A percentile compares a stretch with the other conserved stretches of the same genome.
These are phyloP conservation scores for Pegoplata infirma DNA, from an alignment of 2,888 invertebrate species.

Conservation along the genomic window DNA sequence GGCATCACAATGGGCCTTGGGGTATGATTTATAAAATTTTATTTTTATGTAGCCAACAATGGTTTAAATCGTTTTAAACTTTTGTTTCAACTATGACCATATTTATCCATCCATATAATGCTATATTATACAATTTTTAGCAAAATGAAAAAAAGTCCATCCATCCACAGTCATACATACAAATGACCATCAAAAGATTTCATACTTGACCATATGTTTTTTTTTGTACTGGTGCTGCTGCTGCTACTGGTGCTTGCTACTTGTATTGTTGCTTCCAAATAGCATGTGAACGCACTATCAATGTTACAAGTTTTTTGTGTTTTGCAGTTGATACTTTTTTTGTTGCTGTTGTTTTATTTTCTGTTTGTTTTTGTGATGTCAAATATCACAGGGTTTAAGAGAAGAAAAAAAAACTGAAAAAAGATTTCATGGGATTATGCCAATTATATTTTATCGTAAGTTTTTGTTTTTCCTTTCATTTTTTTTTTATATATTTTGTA, in stretches of 20 bases:
- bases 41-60: not conserved
- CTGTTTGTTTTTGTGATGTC: conserved; percentile 20
- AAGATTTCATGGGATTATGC: conserved; percentile 70
- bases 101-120: not conserved
- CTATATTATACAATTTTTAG: not conserved
- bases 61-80: not conserved
- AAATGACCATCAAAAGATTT: conserved; percentile 35
- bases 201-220: conserved; percentile 18
- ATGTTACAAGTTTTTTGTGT: conserved; percentile 9
- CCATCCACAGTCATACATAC: conserved; percentile 1
- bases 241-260: not conserved
- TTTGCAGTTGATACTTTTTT: not conserved
- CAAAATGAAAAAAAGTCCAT: not conserved
- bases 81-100: not conserved
- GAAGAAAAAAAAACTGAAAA: conserved; percentile 10
- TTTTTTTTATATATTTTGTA: conserved; percentile 11
- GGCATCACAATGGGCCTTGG: no score
- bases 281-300: not conserved
- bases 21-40: no score
- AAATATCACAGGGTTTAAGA: conserved; percentile 45
- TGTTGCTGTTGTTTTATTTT: not conserved
- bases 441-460: conserved; percentile 67
- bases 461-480: conserved; percentile 13
- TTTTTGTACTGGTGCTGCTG: not conserved
- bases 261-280: no score